Evolutionary conservation across 2,888 invertebrate species (phyloP), one percentile per base, ranked within the genome.

Genomic region (Acrocyrtus sp.): DNA sequence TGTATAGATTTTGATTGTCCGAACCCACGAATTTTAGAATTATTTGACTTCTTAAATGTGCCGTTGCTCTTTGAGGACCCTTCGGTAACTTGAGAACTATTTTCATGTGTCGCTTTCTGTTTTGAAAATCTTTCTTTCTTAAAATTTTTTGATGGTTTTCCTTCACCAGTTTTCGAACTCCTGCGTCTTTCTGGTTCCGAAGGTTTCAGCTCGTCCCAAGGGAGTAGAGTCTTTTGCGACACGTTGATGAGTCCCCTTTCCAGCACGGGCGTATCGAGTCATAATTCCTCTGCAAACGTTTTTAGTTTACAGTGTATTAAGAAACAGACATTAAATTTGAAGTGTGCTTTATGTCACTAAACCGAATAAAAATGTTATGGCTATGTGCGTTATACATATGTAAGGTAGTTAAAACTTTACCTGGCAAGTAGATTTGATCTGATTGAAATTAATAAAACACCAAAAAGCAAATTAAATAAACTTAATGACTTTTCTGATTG

Each of bases 201-300:
- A 8, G 61, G 69, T 60, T 76, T 77, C 88, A 92, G 89, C 68
- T 89, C 87, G 72, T 87, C 86, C 92, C 92, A 92, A 82, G 92
- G n/a, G 88, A 43, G 92, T 92, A 48, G 91, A 86, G 54, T 90
- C 88, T 82, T 90, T 89, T 1, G 90, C 90, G 15, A 88, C 82
- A 78, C 88, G 87, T 82, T 90, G 89, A 82, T 92, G 92, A 2
- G 91, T 91, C 39, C 92, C 91, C 83, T 89, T 90, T 0, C 91
- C 89, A 15, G 61, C 69, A 84, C 92, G 86, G 26, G 92, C 90
- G 86, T 90, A 92, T 78, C 92, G 86, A 4, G 91, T 92, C 92
- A 92, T 92, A n/a, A n/a, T n/a, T n/a, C 81, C 81, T 83, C 26
- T 47, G 69, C 6, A 19, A 47, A n/a, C n/a, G n/a, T n/a, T n/a